Conservation (phyloP, 2,797 vertebrate species). For the Smutsia gigantea region DNA sequence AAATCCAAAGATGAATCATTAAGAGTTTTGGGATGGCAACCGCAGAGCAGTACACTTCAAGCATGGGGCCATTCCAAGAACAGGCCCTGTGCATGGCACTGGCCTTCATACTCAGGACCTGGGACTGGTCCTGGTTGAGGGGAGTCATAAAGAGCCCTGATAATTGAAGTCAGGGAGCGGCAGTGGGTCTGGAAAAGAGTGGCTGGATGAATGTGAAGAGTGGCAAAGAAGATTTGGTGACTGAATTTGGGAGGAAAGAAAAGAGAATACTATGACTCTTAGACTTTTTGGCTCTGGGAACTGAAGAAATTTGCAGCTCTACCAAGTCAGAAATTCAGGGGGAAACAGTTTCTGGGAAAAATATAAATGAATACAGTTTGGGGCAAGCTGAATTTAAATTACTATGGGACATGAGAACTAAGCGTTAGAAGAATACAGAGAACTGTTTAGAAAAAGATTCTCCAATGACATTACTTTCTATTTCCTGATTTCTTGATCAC, state of each 20-base stretch:
- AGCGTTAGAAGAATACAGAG: not conserved
- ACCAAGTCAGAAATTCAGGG: not conserved
- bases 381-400: slow-evolving; percentile 11
- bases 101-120: not conserved
- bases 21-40: not conserved
- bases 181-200: not conserved
- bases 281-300: not conserved
- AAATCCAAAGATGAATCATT: not conserved
- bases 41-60: not conserved
- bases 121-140: not conserved
- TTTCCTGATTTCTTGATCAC: not conserved
- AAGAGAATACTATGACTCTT: not conserved
- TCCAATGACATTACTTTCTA: not conserved
- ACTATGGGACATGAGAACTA: not conserved
- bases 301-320: not conserved
- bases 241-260: not conserved
- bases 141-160: not conserved
- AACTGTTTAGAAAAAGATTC: not conserved
- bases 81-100: not conserved
- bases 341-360: not conserved
- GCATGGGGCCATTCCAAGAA: not conserved
- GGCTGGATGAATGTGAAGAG: not conserved
- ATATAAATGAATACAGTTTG: not conserved
- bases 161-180: not conserved
- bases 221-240: not conserved